phyloP scores from a whole-genome alignment of 2,113 vertebrate species.

The Athene cunicularia region DNA sequence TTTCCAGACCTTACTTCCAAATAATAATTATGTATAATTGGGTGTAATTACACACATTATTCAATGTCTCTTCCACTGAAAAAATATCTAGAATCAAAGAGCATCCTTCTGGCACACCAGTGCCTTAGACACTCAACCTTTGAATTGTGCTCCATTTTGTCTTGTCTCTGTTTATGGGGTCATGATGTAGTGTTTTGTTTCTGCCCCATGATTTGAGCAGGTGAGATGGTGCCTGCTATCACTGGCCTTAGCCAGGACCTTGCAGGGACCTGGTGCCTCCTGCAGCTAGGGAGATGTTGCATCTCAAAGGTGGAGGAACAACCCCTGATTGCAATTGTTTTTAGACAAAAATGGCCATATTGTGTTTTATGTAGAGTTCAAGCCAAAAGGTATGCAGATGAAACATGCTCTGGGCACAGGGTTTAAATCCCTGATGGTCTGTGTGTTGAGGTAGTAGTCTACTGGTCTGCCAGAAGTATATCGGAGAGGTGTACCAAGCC shows the following conservation, averaged over 20 bases:
- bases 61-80: background rate
- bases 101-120: accelerated
- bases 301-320: background rate
- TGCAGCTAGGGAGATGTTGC: background rate
- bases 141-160: background rate
- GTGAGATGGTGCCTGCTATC: background rate
- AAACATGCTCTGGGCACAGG: background rate
- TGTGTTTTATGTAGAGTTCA: background rate
- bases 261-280: accelerated
- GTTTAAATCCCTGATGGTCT: background rate
- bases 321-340: background rate
- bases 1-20: background rate
- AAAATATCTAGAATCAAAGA: background rate
- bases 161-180: background rate
- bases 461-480: background rate
- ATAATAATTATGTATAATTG: background rate
- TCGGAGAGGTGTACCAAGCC: background rate
- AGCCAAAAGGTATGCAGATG: background rate
- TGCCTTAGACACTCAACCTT: background rate
- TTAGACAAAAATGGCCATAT: background rate
- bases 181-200: background rate
- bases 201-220: background rate
- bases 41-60: background rate
- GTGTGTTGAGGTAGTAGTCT: background rate
- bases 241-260: background rate